Evolutionary conservation across 2,797 vertebrate genomes (phyloP), one percentile per base, ranked within the genome.

Genomic region (Xyrichtys novacula): DNA sequence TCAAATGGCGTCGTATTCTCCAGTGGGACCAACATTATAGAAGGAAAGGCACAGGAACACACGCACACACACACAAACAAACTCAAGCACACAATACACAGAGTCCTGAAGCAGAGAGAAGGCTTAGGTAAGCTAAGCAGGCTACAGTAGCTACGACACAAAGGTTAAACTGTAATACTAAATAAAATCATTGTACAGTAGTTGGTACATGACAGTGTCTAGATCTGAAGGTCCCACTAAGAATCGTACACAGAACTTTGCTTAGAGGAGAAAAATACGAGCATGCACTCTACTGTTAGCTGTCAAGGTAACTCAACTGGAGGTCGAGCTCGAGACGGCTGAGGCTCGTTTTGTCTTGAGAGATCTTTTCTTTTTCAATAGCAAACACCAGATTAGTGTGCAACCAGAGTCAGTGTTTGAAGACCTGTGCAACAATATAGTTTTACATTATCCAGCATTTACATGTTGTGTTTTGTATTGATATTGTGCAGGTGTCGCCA

Each of bases 141-240:
- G 91, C 91, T 93, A 93, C 90, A 88, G 85, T 89, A 92, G 89
- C 91, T 93, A 93, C 91, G 85, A 91, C 91, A 92, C 90, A 86
- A 91, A 91, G 74, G 80, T 90, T 88, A 76, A 88, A 86, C 83
- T 81, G 74, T 80, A 72, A 80, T 80, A 89, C 85, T 79, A 87
- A 90, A 90, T 86, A 49, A 91, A 90, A 89, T 90, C 68, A 86
- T 89, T 78, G 67, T 88, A 90, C 88, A 89, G 86, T 81, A 85
- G 81, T 86, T 88, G 80, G 76, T 88, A 82, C 87, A 87, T 64
- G 48, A 88, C 85, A 83, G 85, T 84, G 86, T 89, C 86, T 90
- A 89, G 57, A 80, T 86, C 71, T 85, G 87, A 89, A 89, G 90
- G 91, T 91, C 91, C 89, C 91, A 93, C 90, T 88, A 89, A 84